Base-by-base conservation (phyloP, 1,140 invertebrate genomes). In the Triops longicaudatus region DNA sequence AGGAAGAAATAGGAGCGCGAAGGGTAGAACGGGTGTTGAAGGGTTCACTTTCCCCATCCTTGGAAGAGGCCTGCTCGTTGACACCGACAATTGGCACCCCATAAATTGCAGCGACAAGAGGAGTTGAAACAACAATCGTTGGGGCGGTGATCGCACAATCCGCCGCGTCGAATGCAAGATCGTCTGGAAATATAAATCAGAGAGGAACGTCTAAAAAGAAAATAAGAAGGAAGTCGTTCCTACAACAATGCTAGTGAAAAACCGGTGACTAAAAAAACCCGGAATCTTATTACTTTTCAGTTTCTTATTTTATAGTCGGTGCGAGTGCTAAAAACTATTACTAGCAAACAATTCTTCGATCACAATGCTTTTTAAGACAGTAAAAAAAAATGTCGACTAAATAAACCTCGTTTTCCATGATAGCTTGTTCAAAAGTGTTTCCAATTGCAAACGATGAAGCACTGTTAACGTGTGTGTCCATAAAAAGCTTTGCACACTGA, bases 21-120 rank as follows among this genome's bases (percentile, higher is more conserved):
- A n/a, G 17, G 50, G 50, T n/a, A 63, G 22, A 63, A 63, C 10
- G n/a, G 17, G 17, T 37, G 31, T 37, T 37, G 31, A 37, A 63
- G 50, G 27, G 44, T 77, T 79, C 81, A 81, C 78, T 82, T 82
- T 80, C 93, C 93, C 92, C 92, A 94, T 84, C 93, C 93, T 83
- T 95, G 93, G 87, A 96, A 95, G 80, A 96, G 88, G 63, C 93
- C 93, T 88, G 92, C 90, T 79, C 93, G 89, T 84, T 95, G 93
- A 84, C 93, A 96, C 80, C 91, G 88, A 84, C 93, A 96, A 85
- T 95, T 96, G 80, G 91, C 90, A 27, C 93, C 93, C 93, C 93
- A 96, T 6, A 95, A 87, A 84, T 95, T 95, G 87, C 94, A 95
- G 50, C 93, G 88, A 86, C 93, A 96, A 27, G 92, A 90, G 78